These are phyloP conservation scores for Amiota mariae DNA, from an alignment of 2,888 invertebrate species.

Conservation along the genomic window DNA sequence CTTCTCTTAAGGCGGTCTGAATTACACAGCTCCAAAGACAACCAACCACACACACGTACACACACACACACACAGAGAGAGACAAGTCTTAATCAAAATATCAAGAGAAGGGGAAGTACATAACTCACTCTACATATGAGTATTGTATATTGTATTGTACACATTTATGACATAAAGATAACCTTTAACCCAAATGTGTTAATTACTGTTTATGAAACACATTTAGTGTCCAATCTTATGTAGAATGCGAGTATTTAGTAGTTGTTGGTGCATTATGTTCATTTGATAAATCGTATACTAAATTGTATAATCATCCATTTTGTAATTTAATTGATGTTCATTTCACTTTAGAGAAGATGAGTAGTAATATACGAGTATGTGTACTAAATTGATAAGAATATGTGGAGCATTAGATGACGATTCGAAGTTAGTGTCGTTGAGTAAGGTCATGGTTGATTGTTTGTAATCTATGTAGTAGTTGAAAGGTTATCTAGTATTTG, in stretches of 20 bases:
- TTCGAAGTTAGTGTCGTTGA: too few relatives aligned
- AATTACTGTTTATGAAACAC: constrained; percentile 2
- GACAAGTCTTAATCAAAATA: not conserved
- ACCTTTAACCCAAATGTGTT: constrained; percentile 26
- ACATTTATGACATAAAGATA: constrained; percentile 9
- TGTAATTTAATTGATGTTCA: too few relatives aligned
- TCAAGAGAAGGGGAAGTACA: too few relatives aligned
- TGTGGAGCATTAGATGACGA: too few relatives aligned
- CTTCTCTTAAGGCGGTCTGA: constrained; percentile 41
- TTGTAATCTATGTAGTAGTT: too few relatives aligned
- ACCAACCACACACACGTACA: not conserved
- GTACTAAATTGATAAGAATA: too few relatives aligned
- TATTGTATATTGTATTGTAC: not conserved
- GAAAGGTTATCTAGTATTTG: too few relatives aligned
- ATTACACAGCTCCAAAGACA: not conserved
- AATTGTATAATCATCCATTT: too few relatives aligned
- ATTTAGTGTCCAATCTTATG: not conserved
- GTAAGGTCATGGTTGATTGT: too few relatives aligned
- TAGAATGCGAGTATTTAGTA: not conserved
- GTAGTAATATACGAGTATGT: too few relatives aligned
- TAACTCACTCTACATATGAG: not conserved
- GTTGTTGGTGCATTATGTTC: constrained; percentile 1
- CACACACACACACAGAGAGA: not conserved
- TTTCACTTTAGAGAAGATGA: too few relatives aligned
- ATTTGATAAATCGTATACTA: too few relatives aligned